A percentile compares a stretch with the other conserved stretches of the same genome.
Conservation (phyloP, 2,888 invertebrate genomes). For the Myopa tessellatipennis region DNA sequence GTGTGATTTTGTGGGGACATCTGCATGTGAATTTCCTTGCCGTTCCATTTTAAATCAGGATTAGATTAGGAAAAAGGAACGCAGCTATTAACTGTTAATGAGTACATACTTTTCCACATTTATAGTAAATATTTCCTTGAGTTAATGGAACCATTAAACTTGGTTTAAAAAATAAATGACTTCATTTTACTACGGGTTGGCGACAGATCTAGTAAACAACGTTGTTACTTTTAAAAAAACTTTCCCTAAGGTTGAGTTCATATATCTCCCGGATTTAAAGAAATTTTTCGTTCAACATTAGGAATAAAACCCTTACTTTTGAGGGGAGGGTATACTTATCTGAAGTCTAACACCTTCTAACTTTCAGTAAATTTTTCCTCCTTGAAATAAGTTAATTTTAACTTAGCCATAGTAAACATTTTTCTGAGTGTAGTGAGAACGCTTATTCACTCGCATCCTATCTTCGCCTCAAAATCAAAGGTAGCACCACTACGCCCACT, state of each 20-base stretch:
- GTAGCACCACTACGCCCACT: neutral
- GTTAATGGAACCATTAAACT: too few relatives aligned
- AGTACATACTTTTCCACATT: neutral
- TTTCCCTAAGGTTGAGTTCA: neutral
- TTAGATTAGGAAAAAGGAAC: too few relatives aligned
- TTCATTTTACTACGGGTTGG: neutral
- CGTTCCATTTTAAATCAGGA: too few relatives aligned
- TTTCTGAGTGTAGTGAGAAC: too few relatives aligned
- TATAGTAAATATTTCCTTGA: neutral
- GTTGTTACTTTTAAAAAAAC: neutral
- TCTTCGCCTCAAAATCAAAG: neutral
- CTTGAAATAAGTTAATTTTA: too few relatives aligned
- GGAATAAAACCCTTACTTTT: neutral
- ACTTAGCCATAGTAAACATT: too few relatives aligned
- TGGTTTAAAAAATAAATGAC: too few relatives aligned
- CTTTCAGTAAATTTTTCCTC: neutral
- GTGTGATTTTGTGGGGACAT: too few relatives aligned
- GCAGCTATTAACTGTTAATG: neutral
- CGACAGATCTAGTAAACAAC: neutral
- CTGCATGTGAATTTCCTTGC: neutral
- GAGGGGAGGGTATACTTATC: neutral
- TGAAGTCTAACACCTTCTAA: neutral
- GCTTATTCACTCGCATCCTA: too few relatives aligned
- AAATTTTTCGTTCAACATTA: neutral
- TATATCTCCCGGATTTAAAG: too few relatives aligned